Percentiles rank a stretch among this genome's conserved stretches.
These are phyloP conservation scores for Coptodon bakossiorum DNA, from an alignment of 2,113 vertebrate species.

Conservation along the genomic window DNA sequence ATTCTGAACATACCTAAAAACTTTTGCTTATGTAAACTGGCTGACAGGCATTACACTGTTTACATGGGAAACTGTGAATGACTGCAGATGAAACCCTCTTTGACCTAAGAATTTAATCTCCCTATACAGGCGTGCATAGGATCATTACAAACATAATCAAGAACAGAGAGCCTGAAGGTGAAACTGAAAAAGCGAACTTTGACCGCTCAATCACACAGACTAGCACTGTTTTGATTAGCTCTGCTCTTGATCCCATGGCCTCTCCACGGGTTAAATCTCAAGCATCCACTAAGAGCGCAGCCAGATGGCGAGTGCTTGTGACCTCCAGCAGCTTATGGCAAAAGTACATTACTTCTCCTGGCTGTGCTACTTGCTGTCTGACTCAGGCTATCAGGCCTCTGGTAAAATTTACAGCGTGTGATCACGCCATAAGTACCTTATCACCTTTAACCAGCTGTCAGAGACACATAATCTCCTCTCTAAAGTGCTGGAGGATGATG, in stretches of 20 bases:
- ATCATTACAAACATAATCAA: neutral
- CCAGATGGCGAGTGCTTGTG: constrained; percentile 15
- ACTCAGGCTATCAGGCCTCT: neutral
- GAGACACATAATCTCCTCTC: neutral
- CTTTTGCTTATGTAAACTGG: neutral
- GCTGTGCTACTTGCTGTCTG: neutral
- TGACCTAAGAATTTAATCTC: neutral
- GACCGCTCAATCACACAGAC: neutral
- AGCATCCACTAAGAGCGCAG: constrained; percentile 9
- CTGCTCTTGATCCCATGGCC: neutral
- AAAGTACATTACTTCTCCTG: neutral
- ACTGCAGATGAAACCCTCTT: neutral
- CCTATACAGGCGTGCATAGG: neutral
- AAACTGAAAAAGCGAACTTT: neutral
- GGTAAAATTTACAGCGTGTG: neutral
- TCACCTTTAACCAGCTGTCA: neutral
- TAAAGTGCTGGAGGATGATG: neutral
- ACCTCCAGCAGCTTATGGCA: neutral
- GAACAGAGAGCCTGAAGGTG: neutral
- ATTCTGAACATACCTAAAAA: neutral
- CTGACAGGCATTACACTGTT: neutral
- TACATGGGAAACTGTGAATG: neutral
- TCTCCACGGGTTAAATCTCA: neutral
- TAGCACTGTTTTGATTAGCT: constrained; percentile 16
- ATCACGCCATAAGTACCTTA: neutral